Base-by-base conservation (phyloP, 2,888 invertebrate species). In the Linnaemya vulpina region DNA sequence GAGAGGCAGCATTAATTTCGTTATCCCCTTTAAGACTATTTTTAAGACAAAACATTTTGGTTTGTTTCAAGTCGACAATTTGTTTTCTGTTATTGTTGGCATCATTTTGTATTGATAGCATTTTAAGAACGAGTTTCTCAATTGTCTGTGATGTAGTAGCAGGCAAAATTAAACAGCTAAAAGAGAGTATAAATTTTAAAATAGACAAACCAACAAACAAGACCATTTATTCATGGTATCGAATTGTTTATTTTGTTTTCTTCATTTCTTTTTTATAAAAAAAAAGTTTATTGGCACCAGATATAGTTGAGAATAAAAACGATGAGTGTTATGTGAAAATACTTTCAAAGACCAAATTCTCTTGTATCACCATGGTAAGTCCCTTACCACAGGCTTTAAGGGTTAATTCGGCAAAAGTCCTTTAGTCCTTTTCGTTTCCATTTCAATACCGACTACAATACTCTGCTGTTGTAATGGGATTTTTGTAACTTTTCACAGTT, bases 271-370 rank as follows among this genome's bases (percentile, higher is more conserved):
- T 30, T 40, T 10, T 11, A 60, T 53, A 60, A 35, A 68, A 40
- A 11, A 78, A 85, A 85, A 85, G 68, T 85, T 85, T 85, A 70
- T 85, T 82, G 84, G 84, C 82, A 82, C 82, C 84, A 78, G 81
- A 63, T 63, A 85, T 49, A 77, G 77, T 74, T 68, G 68, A 76
- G 67, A 53, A 53, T 3, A 53, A 51, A 51, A 76, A 77, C 73
- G 53, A 73, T 68, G 49, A 67, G 43, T 85, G 63, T 70, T 74
- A 74, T 85, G 74, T 62, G 70, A 74, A 82, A 78, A 74, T 74
- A 43, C 68, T 60, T 78, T 70, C 73, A 78, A 78, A 70, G 84
- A 74, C 82, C 74, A 81, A 81, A 55, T 63, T 78, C n/a, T 58
- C 63, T 51, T 46, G 22, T 81, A 25, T 40, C 25, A 74, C 25